Evolutionary conservation across 2,888 invertebrate species (phyloP).

Genomic region (Pterostichus madidus): DNA sequence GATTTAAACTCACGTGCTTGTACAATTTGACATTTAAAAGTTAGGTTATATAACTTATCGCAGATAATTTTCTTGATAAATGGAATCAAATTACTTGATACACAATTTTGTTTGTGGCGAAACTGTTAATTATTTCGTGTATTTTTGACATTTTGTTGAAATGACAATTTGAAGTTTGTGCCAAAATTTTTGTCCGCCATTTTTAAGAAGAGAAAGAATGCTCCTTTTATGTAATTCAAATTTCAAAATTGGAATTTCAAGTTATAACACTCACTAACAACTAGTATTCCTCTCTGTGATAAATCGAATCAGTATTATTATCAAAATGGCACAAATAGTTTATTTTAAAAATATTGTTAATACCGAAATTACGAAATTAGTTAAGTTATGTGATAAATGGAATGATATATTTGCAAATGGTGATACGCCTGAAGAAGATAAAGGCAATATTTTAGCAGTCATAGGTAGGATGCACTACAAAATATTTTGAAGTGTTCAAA

Average conservation of each 20-base stretch:
- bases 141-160: slow-evolving; percentile 26
- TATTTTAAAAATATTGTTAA: slow-evolving; percentile 56
- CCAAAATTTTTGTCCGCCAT: slow-evolving; percentile 22
- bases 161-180: slow-evolving; percentile 9
- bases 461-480: slow-evolving; percentile 45
- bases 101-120: neutral
- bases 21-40: slow-evolving; percentile 26
- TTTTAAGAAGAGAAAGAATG: slow-evolving; percentile 50
- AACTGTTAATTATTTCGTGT: neutral
- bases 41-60: slow-evolving; percentile 22
- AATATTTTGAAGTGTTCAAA: neutral
- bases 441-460: slow-evolving; percentile 43
- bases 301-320: slow-evolving; percentile 19
- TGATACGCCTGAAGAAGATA: slow-evolving; percentile 51
- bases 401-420: slow-evolving; percentile 17
- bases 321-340: slow-evolving; percentile 38
- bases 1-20: slow-evolving; percentile 39
- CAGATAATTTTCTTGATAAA: slow-evolving; percentile 3
- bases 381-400: slow-evolving; percentile 53
- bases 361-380: slow-evolving; percentile 49
- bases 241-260: slow-evolving; percentile 39
- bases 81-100: neutral
- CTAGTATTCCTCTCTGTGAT: slow-evolving; percentile 24
- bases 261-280: slow-evolving; percentile 28
- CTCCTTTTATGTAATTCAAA: slow-evolving; percentile 56